A percentile compares a stretch with the other conserved stretches of the same genome.
These are phyloP conservation scores for Pediacus dermestoides DNA, from an alignment of 2,888 invertebrate species.

Conservation along the genomic window DNA sequence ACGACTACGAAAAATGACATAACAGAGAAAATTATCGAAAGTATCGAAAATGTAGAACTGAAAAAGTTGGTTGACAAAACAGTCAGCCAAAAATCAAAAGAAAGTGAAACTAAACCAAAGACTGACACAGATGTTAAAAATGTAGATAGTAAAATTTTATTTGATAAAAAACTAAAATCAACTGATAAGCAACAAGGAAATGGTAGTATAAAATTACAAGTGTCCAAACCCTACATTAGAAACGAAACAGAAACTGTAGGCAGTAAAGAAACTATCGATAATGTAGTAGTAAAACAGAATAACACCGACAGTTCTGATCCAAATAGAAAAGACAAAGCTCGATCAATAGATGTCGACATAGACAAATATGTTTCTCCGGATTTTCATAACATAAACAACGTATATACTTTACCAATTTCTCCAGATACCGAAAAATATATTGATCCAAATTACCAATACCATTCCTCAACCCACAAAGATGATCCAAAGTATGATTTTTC, in stretches of 20 bases:
- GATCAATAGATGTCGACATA: conserved; percentile 43
- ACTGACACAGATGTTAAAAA: conserved; percentile 33
- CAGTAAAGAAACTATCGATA: neutral
- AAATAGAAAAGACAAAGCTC: conserved; percentile 29
- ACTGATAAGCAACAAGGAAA: conserved; percentile 22
- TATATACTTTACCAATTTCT: conserved; percentile 53
- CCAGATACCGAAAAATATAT: conserved; percentile 45
- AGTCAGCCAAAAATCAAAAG: conserved; percentile 8
- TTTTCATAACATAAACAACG: conserved; percentile 53
- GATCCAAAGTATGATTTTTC: conserved; percentile 14
- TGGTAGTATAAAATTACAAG: conserved; percentile 10
- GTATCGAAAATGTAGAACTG: too few relatives aligned
- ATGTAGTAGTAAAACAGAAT: conserved; percentile 5
- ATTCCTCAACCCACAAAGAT: conserved; percentile 15
- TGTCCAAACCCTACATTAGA: conserved; percentile 6
- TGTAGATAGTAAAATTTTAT: conserved; percentile 16
- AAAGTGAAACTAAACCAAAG: conserved; percentile 32
- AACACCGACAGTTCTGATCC: conserved; percentile 4
- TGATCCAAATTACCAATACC: conserved; percentile 26
- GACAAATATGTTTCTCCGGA: conserved; percentile 53
- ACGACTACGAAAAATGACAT: too few relatives aligned
- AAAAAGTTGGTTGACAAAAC: too few relatives aligned
- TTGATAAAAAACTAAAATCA: conserved; percentile 5
- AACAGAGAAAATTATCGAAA: too few relatives aligned
- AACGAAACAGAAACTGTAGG: neutral